Evolutionary conservation across 2,888 invertebrate species (phyloP).

Genomic region (Gastrophysa polygoni): DNA sequence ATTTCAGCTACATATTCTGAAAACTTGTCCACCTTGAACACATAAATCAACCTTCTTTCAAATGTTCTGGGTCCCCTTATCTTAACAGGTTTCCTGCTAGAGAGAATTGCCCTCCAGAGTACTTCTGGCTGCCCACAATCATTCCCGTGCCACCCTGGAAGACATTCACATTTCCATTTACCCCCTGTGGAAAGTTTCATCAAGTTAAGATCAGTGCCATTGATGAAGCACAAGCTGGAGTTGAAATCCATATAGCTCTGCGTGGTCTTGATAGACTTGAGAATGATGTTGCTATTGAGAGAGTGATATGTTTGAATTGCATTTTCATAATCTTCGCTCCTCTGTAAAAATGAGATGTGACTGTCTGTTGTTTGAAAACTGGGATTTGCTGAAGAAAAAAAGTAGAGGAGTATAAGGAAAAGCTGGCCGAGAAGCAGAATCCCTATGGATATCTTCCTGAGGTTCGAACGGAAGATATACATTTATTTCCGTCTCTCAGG

Average conservation of each 20-base stretch:
- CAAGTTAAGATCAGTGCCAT: conserved; percentile 55
- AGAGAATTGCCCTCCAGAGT: conserved; percentile 69
- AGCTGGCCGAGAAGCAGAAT: conserved; percentile 53
- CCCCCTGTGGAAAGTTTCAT: conserved; percentile 52
- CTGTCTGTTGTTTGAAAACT: conserved; percentile 20
- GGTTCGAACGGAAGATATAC: conserved; percentile 48
- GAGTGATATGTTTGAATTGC: conserved; percentile 50
- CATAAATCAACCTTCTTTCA: conserved; percentile 64
- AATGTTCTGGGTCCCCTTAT: conserved; percentile 58
- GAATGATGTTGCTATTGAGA: conserved; percentile 42
- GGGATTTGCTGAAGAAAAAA: conserved; percentile 47
- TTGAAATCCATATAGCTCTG: conserved; percentile 54
- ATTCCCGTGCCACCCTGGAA: conserved; percentile 68
- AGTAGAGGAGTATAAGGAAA: conserved; percentile 51
- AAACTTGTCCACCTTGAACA: conserved; percentile 62
- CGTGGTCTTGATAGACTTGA: conserved; percentile 44
- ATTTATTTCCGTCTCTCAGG: conserved; percentile 41
- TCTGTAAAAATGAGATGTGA: conserved; percentile 37
- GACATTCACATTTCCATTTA: conserved; percentile 63
- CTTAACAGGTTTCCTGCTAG: conserved; percentile 60
- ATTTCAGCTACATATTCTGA: conserved; percentile 65
- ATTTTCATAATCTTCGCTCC: conserved; percentile 25
- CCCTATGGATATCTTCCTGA: conserved; percentile 53
- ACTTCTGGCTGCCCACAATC: conserved; percentile 73
- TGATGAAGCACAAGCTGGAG: conserved; percentile 56